Conservation (phyloP, 2,797 vertebrate genomes). For the Melanotaenia parkinsoni region DNA sequence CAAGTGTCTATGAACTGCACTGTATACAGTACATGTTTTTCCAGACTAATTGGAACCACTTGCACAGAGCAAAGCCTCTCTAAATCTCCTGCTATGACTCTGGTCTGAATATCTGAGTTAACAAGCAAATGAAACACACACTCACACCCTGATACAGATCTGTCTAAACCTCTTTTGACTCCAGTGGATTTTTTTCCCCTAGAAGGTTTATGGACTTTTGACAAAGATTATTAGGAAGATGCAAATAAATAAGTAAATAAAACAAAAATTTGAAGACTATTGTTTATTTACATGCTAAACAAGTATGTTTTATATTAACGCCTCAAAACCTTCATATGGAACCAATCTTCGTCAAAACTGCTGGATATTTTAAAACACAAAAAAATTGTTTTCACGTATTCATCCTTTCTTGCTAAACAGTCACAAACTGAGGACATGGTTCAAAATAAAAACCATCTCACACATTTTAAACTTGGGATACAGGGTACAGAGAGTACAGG, state of each 20-base stretch:
- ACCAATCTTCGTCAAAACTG: conserved; percentile 29
- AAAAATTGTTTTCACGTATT: conserved; percentile 9
- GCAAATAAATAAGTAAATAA: background rate
- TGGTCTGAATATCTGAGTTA: conserved; percentile 60
- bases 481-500: background rate
- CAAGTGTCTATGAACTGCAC: conserved; percentile 2
- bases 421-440: conserved; percentile 7
- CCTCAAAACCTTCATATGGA: conserved; percentile 49
- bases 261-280: background rate
- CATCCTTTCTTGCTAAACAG: conserved; percentile 18
- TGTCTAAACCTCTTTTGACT: conserved; percentile 37
- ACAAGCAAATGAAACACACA: conserved; percentile 43
- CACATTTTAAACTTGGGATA: conserved; percentile 4
- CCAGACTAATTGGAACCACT: conserved; percentile 69
- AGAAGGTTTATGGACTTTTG: conserved; percentile 23
- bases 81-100: conserved; percentile 52
- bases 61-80: conserved; percentile 39
- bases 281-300: background rate
- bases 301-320: conserved; percentile 7
- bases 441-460: conserved; percentile 16
- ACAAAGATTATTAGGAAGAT: background rate
- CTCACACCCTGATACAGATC: conserved; percentile 37
- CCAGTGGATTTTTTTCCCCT: conserved; percentile 2
- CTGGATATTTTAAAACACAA: background rate
- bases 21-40: conserved; percentile 29